These are phyloP conservation scores for Acleris holmiana DNA, from an alignment of 2,888 invertebrate genomes.

Conservation along the genomic window DNA sequence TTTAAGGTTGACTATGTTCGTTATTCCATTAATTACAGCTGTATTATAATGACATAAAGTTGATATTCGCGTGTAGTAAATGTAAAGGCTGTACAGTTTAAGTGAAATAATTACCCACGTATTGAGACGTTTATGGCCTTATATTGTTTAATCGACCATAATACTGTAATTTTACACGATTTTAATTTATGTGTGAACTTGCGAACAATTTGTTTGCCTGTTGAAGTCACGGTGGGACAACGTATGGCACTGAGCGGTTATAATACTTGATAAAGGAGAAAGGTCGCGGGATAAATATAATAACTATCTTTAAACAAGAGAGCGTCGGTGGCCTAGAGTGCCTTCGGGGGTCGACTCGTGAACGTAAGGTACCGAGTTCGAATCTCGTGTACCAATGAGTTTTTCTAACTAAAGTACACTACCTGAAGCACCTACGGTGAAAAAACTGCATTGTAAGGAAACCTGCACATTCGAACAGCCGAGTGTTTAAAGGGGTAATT, in stretches of 20 bases:
- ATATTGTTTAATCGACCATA: slow-evolving; percentile 7
- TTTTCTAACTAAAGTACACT: too few relatives aligned
- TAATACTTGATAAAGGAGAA: too few relatives aligned
- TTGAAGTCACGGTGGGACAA: not conserved
- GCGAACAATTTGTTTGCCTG: not conserved
- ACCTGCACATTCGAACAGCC: too few relatives aligned
- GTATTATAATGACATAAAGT: not conserved
- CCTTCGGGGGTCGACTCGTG: too few relatives aligned
- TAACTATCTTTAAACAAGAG: too few relatives aligned
- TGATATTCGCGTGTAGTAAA: not conserved
- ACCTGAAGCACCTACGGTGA: too few relatives aligned
- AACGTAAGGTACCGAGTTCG: too few relatives aligned
- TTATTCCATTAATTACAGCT: not conserved
- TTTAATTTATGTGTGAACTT: not conserved
- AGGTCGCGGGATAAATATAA: too few relatives aligned
- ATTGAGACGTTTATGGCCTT: slow-evolving; percentile 14
- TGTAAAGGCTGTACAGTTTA: not conserved
- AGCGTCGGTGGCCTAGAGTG: too few relatives aligned
- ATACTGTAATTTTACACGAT: slow-evolving; percentile 8
- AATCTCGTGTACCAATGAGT: too few relatives aligned
- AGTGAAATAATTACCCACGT: slow-evolving; percentile 10
- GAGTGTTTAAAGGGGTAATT: too few relatives aligned
- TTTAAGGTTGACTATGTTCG: not conserved
- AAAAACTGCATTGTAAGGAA: too few relatives aligned
- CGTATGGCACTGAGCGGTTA: not conserved